These are phyloP conservation scores for Eupithecia vulgata DNA, from an alignment of 2,888 invertebrate species.

Conservation along the genomic window DNA sequence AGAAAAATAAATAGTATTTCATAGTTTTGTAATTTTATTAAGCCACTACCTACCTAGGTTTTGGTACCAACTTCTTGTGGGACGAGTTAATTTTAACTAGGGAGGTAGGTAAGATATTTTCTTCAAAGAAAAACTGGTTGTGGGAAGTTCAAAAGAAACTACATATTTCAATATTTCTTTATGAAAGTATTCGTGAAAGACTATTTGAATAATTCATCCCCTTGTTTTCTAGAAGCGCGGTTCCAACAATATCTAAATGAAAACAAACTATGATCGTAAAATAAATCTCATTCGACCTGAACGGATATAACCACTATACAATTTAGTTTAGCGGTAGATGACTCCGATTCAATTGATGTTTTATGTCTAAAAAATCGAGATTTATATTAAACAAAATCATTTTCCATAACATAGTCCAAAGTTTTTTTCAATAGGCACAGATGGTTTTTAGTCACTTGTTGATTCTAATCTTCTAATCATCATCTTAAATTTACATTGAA, in stretches of 20 bases:
- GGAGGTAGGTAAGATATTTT: background rate
- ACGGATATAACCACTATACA: background rate
- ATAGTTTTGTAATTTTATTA: no score
- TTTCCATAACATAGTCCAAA: no score
- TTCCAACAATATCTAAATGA: slow-evolving; percentile 20
- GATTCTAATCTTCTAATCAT: no score
- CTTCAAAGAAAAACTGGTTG: background rate
- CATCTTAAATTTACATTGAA: no score
- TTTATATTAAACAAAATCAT: no score
- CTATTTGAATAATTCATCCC: slow-evolving; percentile 20
- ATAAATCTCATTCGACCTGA: slow-evolving; percentile 12
- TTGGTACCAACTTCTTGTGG: background rate
- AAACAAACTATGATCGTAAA: slow-evolving; percentile 21
- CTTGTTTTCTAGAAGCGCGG: slow-evolving; percentile 22
- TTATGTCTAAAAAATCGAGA: no score
- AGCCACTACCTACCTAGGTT: no score
- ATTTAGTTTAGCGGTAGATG: background rate
- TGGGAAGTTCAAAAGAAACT: slow-evolving; percentile 4
- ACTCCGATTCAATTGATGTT: no score
- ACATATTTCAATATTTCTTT: background rate
- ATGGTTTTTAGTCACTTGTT: no score
- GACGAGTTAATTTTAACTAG: background rate
- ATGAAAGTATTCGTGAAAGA: slow-evolving; percentile 3
- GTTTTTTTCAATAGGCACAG: no score
- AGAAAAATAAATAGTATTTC: no score